phyloP scores from a whole-genome alignment of 2,113 vertebrate genomes.

The Ochotona princeps region DNA sequence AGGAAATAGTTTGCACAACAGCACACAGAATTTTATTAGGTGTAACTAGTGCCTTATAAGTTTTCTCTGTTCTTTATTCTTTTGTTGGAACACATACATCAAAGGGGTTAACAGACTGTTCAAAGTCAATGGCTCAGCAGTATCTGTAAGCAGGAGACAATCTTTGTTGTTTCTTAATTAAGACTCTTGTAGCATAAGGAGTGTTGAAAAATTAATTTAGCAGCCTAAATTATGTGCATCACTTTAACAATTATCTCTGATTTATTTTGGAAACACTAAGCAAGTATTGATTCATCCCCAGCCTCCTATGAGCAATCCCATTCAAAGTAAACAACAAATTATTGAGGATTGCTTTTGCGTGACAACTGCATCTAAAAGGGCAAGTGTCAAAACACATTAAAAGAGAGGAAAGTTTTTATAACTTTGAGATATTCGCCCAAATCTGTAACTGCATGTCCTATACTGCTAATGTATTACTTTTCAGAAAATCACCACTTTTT shows the following conservation, averaged over 20 bases:
- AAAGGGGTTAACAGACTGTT: slow-evolving; percentile 57
- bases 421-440: slow-evolving; percentile 32
- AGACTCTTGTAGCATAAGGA: slow-evolving; percentile 56
- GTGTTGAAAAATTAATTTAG: slow-evolving; percentile 75
- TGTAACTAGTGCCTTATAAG: not conserved
- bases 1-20: not conserved
- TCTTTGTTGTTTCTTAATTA: slow-evolving; percentile 68
- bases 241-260: slow-evolving; percentile 68
- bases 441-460: not conserved
- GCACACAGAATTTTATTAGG: not conserved
- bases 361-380: slow-evolving; percentile 43
- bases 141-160: slow-evolving; percentile 55
- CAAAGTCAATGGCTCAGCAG: not conserved
- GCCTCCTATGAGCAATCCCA: slow-evolving; percentile 54
- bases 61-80: slow-evolving; percentile 2
- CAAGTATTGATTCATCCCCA: slow-evolving; percentile 49
- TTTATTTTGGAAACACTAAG: slow-evolving; percentile 67
- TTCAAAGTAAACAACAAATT: slow-evolving; percentile 79
- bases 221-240: slow-evolving; percentile 71
- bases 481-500: slow-evolving; percentile 18
- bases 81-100: not conserved
- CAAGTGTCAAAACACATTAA: slow-evolving; percentile 56
- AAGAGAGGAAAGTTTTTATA: slow-evolving; percentile 51
- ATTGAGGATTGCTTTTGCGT: slow-evolving; percentile 77
- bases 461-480: slow-evolving; percentile 1